A percentile compares a stretch with the other conserved stretches of the same genome.
These are phyloP conservation scores for Temnothorax rugatulus DNA, from an alignment of 2,888 invertebrate genomes.

Conservation along the genomic window DNA sequence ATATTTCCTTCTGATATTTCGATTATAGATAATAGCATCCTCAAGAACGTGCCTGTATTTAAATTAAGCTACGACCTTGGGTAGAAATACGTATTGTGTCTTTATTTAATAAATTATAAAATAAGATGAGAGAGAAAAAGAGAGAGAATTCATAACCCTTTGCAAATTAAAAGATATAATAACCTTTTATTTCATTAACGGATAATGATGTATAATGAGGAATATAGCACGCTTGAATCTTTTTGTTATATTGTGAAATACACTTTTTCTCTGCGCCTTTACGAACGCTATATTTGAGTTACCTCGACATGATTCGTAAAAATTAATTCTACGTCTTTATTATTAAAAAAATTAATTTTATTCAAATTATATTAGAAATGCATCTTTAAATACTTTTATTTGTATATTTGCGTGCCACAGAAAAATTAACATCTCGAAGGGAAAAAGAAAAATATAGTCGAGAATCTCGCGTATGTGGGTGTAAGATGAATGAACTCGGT, in stretches of 20 bases:
- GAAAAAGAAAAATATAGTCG: background rate
- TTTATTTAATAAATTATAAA: slow-evolving; percentile 19
- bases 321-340: background rate
- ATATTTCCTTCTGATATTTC: slow-evolving; percentile 5
- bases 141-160: background rate
- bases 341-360: background rate
- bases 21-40: background rate
- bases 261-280: background rate
- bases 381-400: background rate
- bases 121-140: background rate
- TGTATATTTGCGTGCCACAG: background rate
- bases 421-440: background rate
- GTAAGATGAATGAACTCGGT: background rate
- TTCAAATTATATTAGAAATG: slow-evolving; percentile 16
- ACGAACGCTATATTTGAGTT: background rate
- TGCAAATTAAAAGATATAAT: background rate
- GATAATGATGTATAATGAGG: background rate
- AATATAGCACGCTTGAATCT: background rate
- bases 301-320: background rate
- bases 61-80: background rate
- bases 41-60: background rate
- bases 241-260: background rate
- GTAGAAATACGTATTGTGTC: background rate
- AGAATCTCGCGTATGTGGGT: background rate
- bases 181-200: background rate